A percentile compares a stretch with the other conserved stretches of the same genome.
Conservation (phyloP, 1,140 invertebrate genomes). For the Panonychus citri region DNA sequence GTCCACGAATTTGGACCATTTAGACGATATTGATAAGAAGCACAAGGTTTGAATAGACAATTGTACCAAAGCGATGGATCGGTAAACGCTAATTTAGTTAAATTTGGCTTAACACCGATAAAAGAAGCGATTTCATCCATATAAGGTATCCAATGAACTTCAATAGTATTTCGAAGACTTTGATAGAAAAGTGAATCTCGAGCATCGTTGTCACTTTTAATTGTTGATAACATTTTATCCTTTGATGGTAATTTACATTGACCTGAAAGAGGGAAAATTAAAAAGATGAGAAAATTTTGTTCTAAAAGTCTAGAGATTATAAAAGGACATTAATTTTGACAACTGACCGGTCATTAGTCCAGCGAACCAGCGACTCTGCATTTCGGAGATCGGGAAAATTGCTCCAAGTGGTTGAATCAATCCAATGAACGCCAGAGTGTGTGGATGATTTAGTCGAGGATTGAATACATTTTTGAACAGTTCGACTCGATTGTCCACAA, state of each 20-base stretch:
- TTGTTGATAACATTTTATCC: conserved; percentile 21
- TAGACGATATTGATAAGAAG: conserved; percentile 24
- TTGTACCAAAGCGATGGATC: conserved; percentile 20
- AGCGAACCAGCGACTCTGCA: conserved; percentile 18
- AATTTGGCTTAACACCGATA: conserved; percentile 20
- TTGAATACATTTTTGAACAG: conserved; percentile 11
- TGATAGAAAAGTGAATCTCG: conserved; percentile 18
- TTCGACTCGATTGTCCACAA: conserved; percentile 9
- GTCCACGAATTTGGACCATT: conserved; percentile 16
- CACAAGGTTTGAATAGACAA: conserved; percentile 20
- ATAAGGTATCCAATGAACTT: conserved; percentile 23
- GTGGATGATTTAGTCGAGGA: conserved; percentile 11
- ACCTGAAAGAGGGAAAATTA: conserved; percentile 22
- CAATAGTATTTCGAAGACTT: conserved; percentile 23
- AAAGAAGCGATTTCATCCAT: conserved; percentile 20
- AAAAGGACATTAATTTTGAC: no score
- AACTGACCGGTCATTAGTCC: background rate
- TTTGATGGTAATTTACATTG: conserved; percentile 14
- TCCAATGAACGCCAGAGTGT: conserved; percentile 27
- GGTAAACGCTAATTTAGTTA: conserved; percentile 17
- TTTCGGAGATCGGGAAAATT: conserved; percentile 28
- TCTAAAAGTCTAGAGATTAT: background rate
- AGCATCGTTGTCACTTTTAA: conserved; percentile 17
- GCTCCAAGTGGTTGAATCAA: conserved; percentile 28
- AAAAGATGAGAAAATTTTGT: background rate